These are phyloP conservation scores for Drosophila siamana DNA, from an alignment of 2,888 invertebrate genomes.

Conservation along the genomic window DNA sequence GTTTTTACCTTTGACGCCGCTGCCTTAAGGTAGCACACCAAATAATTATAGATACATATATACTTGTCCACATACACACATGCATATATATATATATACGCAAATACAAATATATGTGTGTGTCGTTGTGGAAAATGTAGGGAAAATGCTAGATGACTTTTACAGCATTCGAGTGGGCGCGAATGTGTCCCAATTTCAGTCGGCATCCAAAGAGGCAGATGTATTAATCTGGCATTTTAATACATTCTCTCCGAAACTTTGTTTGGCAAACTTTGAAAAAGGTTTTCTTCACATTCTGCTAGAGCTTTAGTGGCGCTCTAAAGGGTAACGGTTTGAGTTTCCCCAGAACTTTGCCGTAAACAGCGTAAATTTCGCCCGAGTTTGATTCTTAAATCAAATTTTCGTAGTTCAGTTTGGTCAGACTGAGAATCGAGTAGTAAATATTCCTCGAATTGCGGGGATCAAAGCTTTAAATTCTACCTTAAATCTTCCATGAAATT, in stretches of 20 bases:
- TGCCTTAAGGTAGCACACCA: slow-evolving; percentile 64
- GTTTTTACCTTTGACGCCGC: slow-evolving; percentile 72
- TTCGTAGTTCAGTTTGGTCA: neutral
- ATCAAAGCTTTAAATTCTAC: neutral
- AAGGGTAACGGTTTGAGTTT: slow-evolving; percentile 2
- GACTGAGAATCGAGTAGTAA: neutral
- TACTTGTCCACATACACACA: slow-evolving; percentile 18
- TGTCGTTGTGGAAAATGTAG: slow-evolving; percentile 6
- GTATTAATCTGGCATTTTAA: slow-evolving; percentile 39
- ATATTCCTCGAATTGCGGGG: neutral
- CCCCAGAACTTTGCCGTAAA: neutral
- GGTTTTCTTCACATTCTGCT: slow-evolving; percentile 5
- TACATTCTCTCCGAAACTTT: slow-evolving; percentile 10
- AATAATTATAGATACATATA: slow-evolving; percentile 58
- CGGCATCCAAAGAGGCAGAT: slow-evolving; percentile 6
- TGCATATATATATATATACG: slow-evolving; percentile 8
- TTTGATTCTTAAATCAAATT: neutral
- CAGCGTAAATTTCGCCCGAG: neutral
- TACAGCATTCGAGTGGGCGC: slow-evolving; percentile 47
- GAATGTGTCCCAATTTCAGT: slow-evolving; percentile 41
- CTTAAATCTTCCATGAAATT: slow-evolving; percentile 11
- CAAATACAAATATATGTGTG: too few relatives aligned
- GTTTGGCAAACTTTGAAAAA: slow-evolving; percentile 28
- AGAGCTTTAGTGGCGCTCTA: neutral
- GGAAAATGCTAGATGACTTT: slow-evolving; percentile 38